Evolutionary conservation across 2,113 vertebrate species (phyloP).

Genomic region (Cynocephalus volans): DNA sequence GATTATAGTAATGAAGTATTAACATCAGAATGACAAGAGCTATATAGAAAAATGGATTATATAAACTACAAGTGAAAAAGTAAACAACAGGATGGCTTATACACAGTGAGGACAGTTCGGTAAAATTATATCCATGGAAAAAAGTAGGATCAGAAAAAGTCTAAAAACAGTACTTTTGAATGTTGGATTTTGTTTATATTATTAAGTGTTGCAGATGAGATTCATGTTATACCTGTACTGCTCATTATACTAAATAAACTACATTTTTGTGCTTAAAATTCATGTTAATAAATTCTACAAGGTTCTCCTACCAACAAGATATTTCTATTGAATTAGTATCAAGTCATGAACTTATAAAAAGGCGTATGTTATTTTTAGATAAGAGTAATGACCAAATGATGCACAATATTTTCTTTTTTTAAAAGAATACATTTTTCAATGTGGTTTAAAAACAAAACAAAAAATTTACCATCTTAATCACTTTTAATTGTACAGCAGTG

Average conservation of each 20-base stretch:
- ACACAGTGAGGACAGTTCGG: neutral
- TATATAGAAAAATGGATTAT: neutral
- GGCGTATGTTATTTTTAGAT: neutral
- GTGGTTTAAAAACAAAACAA: neutral
- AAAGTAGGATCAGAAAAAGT: constrained; percentile 44
- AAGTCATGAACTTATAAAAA: constrained; percentile 50
- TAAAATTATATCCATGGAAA: neutral
- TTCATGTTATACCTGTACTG: constrained; percentile 29
- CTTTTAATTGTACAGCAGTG: neutral
- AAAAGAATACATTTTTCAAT: neutral
- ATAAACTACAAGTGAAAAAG: neutral
- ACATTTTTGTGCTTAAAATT: constrained; percentile 1
- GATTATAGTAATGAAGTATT: neutral
- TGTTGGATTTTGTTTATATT: constrained; percentile 30
- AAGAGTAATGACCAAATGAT: constrained; percentile 29
- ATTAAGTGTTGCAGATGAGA: neutral
- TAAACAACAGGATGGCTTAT: neutral
- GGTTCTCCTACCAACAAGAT: neutral
- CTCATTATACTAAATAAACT: constrained; percentile 21
- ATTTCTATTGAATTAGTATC: neutral
- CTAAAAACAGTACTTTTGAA: constrained; percentile 4
- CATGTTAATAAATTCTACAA: constrained; percentile 50
- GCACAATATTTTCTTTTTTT: neutral
- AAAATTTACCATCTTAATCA: neutral
- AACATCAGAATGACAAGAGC: constrained; percentile 14